Conservation (phyloP, 1,140 invertebrate genomes). For the Psix sp. region DNA sequence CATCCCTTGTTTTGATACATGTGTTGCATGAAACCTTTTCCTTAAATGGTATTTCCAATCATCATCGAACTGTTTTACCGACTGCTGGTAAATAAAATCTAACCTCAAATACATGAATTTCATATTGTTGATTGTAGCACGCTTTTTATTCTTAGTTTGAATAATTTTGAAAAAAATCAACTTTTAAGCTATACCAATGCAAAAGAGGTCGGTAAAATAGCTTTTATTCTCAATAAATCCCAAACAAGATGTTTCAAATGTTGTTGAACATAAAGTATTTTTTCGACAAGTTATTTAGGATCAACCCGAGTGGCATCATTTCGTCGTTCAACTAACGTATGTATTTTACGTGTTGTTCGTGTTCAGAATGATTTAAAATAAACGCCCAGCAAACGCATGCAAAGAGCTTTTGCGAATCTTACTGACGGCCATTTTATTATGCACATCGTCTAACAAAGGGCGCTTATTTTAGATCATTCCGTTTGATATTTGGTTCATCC, state of each 20-base stretch:
- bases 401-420: conserved; percentile 4
- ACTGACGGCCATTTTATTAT: neutral
- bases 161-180: too few relatives aligned
- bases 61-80: too few relatives aligned
- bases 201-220: too few relatives aligned
- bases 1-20: neutral
- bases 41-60: too few relatives aligned
- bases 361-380: conserved; percentile 38
- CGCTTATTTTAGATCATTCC: conserved; percentile 43
- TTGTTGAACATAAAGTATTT: neutral
- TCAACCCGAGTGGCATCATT: conserved; percentile 35
- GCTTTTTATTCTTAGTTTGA: too few relatives aligned
- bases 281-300: conserved; percentile 9
- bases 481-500: conserved; percentile 33
- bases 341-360: conserved; percentile 32
- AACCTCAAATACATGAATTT: too few relatives aligned
- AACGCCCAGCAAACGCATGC: conserved; percentile 23
- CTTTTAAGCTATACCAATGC: too few relatives aligned
- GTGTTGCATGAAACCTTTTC: conserved; percentile 21
- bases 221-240: too few relatives aligned
- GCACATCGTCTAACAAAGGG: conserved; percentile 3
- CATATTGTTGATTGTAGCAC: too few relatives aligned
- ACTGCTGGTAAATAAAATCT: too few relatives aligned
- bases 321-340: conserved; percentile 18
- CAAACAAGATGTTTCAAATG: too few relatives aligned